phyloP scores from a whole-genome alignment of 2,113 vertebrate genomes.

The Pimephales promelas region DNA sequence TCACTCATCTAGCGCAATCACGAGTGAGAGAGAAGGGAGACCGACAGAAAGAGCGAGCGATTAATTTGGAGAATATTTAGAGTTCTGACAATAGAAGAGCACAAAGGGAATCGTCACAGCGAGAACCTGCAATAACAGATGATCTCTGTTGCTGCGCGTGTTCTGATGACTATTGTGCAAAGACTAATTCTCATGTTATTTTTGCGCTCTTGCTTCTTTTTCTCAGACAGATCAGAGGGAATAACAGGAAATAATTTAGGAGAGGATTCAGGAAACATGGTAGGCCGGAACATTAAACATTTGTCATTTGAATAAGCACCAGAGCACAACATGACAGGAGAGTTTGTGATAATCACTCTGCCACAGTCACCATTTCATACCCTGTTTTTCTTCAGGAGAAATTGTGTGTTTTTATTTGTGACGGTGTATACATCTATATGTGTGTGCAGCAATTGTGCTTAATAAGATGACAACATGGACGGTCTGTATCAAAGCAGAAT shows the following conservation, averaged over 20 bases:
- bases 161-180: conserved; percentile 1
- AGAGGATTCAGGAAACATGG: neutral
- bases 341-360: neutral
- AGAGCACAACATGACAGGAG: neutral
- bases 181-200: neutral
- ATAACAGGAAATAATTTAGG: neutral
- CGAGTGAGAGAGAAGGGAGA: conserved; percentile 29
- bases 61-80: conserved; percentile 34
- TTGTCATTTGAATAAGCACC: neutral
- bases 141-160: conserved; percentile 3
- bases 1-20: conserved; percentile 39
- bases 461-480: neutral
- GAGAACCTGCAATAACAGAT: conserved; percentile 17
- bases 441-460: neutral
- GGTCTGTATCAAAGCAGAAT: neutral
- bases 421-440: neutral
- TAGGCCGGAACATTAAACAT: neutral
- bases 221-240: neutral
- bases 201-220: neutral
- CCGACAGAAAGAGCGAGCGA: conserved; percentile 25
- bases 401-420: neutral
- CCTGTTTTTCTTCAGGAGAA: neutral
- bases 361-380: too few species aligned
- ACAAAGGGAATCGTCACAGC: conserved; percentile 26
- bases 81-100: conserved; percentile 31